phyloP scores from a whole-genome alignment of 2,888 invertebrate species.

The Cantharis flavilabris region DNA sequence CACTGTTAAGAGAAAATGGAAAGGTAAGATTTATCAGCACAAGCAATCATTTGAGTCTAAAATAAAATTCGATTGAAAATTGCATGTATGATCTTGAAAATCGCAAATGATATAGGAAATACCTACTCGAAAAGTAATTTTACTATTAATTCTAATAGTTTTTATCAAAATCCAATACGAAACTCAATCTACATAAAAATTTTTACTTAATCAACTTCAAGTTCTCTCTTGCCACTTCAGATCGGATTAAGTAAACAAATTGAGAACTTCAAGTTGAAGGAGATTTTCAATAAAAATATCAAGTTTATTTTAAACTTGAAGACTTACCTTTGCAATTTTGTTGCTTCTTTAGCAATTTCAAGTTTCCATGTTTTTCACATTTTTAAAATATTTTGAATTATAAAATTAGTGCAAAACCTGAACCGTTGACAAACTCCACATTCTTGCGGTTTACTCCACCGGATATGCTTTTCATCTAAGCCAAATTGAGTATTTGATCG shows the following conservation, averaged over 20 bases:
- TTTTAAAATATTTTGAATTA: neutral
- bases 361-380: neutral
- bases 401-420: neutral
- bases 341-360: neutral
- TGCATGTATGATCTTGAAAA: no score
- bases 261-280: neutral
- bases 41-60: no score
- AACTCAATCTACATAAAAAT: neutral
- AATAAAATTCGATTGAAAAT: no score
- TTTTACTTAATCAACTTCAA: neutral
- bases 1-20: no score
- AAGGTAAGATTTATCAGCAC: no score
- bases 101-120: no score
- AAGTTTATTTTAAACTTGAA: neutral
- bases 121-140: neutral
- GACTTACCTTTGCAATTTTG: neutral
- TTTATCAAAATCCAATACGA: neutral
- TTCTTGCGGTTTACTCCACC: neutral
- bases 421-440: neutral
- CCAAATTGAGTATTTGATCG: neutral
- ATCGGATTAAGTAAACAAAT: neutral
- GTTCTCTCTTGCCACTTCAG: neutral
- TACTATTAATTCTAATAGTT: neutral
- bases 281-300: neutral
- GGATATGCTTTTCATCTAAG: neutral